Conservation (phyloP, 2,113 vertebrate species). For the Pelmatolapia mariae region DNA sequence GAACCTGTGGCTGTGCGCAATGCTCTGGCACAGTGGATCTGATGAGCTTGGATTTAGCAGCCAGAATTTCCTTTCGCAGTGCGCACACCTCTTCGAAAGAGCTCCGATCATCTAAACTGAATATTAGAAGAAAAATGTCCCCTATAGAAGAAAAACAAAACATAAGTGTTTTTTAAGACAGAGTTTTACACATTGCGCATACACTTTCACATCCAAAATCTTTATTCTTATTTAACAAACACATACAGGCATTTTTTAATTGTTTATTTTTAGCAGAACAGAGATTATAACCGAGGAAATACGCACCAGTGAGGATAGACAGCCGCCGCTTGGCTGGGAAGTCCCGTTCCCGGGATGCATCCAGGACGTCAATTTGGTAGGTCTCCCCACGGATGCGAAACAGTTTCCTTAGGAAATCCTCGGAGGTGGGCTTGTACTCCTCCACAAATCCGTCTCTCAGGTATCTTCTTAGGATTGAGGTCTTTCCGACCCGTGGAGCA, state of each 20-base stretch:
- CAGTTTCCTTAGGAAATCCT: constrained; percentile 75
- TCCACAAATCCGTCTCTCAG: constrained; percentile 72
- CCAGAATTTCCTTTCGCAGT: constrained; percentile 64
- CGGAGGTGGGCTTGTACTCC: constrained; percentile 70
- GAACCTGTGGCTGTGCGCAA: constrained; percentile 26
- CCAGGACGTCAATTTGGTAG: constrained; percentile 75
- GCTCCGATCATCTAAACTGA: constrained; percentile 70
- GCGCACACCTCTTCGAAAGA: constrained; percentile 71
- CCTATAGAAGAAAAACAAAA: constrained; percentile 45
- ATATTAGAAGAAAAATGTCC: constrained; percentile 74
- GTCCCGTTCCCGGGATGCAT: constrained; percentile 69
- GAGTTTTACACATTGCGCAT: not conserved
- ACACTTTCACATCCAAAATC: not conserved
- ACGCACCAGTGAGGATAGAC: constrained; percentile 75
- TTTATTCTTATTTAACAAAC: not conserved
- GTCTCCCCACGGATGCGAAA: constrained; percentile 72
- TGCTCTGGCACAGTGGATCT: constrained; percentile 24
- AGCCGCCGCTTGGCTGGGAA: constrained; percentile 74
- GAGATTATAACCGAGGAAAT: not conserved
- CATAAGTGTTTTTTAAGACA: not conserved
- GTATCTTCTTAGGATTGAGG: constrained; percentile 71
- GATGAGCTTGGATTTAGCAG: constrained; percentile 67
- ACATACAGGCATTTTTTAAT: not conserved
- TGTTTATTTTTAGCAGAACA: not conserved
- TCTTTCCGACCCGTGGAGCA: constrained; percentile 74